These are phyloP conservation scores for Neolamprologus brichardi DNA, from an alignment of 2,113 vertebrate species.

Conservation along the genomic window DNA sequence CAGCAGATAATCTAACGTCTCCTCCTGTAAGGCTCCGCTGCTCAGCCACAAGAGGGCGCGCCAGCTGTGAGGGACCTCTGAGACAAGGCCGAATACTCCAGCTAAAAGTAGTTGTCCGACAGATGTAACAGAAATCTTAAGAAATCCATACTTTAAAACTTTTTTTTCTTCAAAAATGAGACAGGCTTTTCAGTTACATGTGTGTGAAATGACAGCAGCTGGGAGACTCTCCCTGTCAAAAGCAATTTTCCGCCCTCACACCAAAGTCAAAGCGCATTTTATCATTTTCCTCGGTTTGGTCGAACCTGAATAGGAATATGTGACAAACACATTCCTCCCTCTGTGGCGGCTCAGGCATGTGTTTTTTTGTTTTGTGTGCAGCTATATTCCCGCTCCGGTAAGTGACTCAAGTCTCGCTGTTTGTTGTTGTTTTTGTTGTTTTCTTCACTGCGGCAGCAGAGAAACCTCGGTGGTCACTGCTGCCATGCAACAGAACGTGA, in stretches of 20 bases:
- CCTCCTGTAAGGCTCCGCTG: not conserved
- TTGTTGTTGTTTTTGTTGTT: slow-evolving; percentile 39
- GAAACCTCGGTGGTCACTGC: slow-evolving; percentile 22
- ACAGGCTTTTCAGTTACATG: not conserved
- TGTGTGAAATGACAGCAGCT: not conserved
- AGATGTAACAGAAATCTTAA: not conserved
- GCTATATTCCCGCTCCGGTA: not conserved
- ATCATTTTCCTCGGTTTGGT: not conserved
- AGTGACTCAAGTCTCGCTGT: slow-evolving; percentile 25
- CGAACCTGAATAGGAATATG: slow-evolving; percentile 19
- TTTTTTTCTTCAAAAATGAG: not conserved
- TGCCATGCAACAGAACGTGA: slow-evolving; percentile 13
- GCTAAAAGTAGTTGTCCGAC: not conserved
- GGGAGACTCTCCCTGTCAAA: not conserved
- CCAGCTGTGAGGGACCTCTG: not conserved
- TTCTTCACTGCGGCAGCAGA: slow-evolving; percentile 34
- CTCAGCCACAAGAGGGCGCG: slow-evolving; percentile 15
- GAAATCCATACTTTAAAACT: not conserved
- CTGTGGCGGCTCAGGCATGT: not conserved
- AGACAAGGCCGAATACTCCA: not conserved
- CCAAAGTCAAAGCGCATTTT: not conserved
- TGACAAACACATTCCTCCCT: slow-evolving; percentile 38
- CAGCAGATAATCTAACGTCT: not conserved
- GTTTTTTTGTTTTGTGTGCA: slow-evolving; percentile 1
- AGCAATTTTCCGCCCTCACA: slow-evolving; percentile 6